Evolutionary conservation across 2,797 vertebrate species (phyloP).

Genomic region (Aselliscus stoliczkanus): DNA sequence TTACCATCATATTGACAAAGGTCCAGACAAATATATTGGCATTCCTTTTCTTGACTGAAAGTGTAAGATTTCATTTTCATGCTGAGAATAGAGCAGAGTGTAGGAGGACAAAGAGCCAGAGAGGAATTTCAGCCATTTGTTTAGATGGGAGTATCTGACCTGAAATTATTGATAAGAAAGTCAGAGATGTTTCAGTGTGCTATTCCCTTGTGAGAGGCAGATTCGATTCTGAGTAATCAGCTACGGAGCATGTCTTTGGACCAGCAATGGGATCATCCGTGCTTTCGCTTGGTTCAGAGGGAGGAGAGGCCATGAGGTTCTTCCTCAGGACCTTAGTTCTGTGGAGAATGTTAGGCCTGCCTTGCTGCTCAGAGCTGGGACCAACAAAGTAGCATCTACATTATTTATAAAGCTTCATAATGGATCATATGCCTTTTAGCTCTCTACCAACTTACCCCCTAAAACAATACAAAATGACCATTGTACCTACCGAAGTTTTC

Average conservation of each 20-base stretch:
- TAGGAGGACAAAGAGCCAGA: background rate
- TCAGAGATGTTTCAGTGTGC: background rate
- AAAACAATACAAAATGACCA: background rate
- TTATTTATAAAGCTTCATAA: background rate
- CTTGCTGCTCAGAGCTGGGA: background rate
- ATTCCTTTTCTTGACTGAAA: background rate
- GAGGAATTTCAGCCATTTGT: background rate
- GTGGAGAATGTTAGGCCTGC: background rate
- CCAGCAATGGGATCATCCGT: too few relatives aligned
- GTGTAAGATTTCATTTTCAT: background rate
- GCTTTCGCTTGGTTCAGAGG: background rate
- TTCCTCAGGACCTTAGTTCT: background rate
- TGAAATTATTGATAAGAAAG: background rate
- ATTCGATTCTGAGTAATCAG: background rate
- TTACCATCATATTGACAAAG: background rate
- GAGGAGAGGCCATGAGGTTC: fast-evolving
- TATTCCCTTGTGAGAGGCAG: background rate
- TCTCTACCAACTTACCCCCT: background rate
- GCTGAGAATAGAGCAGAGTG: background rate
- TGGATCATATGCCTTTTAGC: background rate
- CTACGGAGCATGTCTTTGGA: background rate
- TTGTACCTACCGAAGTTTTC: background rate
- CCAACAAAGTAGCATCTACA: background rate
- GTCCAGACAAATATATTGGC: background rate
- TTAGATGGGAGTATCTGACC: background rate